These are phyloP conservation scores for Prietella phreatophila DNA, from an alignment of 2,113 vertebrate species.

Conservation along the genomic window DNA sequence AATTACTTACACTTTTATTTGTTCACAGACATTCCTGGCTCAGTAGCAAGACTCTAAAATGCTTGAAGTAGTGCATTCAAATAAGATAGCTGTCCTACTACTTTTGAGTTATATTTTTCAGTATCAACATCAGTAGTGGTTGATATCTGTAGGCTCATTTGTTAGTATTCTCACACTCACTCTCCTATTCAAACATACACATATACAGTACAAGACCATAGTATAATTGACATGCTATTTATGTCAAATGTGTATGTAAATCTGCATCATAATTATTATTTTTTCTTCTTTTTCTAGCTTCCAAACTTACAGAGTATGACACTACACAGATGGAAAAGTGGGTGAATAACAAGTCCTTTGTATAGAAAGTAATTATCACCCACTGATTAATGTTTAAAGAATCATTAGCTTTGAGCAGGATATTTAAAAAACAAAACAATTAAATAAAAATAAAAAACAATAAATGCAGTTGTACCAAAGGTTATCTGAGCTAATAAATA, in stretches of 20 bases:
- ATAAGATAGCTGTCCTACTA: no score
- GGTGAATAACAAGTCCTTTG: neutral
- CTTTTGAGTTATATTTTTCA: no score
- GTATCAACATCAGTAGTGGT: no score
- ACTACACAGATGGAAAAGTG: neutral
- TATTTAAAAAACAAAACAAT: no score
- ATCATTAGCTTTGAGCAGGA: no score
- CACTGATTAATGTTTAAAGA: no score
- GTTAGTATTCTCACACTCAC: no score
- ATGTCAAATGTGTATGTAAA: neutral
- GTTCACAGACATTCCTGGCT: neutral
- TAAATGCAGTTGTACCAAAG: no score
- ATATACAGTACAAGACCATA: neutral
- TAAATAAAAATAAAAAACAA: no score
- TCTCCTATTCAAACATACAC: neutral
- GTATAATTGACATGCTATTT: neutral
- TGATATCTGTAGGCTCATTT: no score
- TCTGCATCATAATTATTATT: neutral
- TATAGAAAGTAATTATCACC: no score
- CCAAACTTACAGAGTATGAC: neutral
- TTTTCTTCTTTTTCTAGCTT: neutral
- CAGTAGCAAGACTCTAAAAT: neutral
- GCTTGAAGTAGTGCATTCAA: neutral
- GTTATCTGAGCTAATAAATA: neutral
- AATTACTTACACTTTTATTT: neutral